Evolutionary conservation across 2,113 vertebrate genomes (phyloP).

Genomic region (Pristiophorus japonicus): DNA sequence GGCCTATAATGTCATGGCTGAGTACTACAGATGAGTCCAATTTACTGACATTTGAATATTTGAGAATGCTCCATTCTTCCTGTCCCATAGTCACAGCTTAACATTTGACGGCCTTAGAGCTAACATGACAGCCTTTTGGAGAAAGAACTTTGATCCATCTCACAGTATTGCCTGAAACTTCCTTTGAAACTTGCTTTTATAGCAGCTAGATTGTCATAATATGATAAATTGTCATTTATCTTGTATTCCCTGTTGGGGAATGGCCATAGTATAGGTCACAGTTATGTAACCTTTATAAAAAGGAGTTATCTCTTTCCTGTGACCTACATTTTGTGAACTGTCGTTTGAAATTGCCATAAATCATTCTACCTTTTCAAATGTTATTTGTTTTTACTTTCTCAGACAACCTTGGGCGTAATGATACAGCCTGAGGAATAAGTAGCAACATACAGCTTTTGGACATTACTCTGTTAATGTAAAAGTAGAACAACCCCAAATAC

Average conservation of each 20-base stretch:
- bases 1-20: neutral
- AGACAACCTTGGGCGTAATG: neutral
- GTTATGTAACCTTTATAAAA: constrained; percentile 21
- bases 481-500: neutral
- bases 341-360: neutral
- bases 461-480: neutral
- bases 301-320: neutral
- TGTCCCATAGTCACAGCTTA: neutral
- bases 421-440: neutral
- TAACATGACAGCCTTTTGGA: neutral
- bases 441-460: neutral
- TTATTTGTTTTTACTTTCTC: constrained; percentile 1
- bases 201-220: neutral
- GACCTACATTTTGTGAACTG: neutral
- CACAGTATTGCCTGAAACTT: neutral
- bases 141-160: neutral
- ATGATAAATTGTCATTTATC: constrained; percentile 26
- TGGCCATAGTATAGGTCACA: constrained; percentile 2
- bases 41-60: neutral
- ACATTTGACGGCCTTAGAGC: neutral
- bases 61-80: neutral
- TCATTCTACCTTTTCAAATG: constrained; percentile 13
- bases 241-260: constrained; percentile 26
- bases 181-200: neutral
- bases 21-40: neutral